Evolutionary conservation across 2,113 vertebrate genomes (phyloP), one percentile per base, ranked within the genome.

Genomic region (Anguilla japonica): DNA sequence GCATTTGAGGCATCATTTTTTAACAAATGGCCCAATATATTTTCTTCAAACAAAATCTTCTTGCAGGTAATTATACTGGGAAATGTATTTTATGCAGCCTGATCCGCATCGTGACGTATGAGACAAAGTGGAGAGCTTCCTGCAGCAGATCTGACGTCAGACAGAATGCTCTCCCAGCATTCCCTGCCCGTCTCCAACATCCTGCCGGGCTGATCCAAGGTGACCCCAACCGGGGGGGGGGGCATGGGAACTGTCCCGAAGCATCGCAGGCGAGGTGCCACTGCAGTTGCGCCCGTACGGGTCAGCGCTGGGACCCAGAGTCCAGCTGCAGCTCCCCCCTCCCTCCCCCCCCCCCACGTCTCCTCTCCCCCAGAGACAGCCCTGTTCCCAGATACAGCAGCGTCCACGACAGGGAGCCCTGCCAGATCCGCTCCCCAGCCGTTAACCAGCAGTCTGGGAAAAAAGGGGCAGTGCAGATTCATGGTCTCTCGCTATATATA

Each of bases 191-290:
- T 86, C 57, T 86, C 79, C 56, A 82, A 40, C 41, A 82, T 86
- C 34, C 80, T 5, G 22, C 11, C 40, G 53, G 29, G n/a, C 11
- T 60, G 82, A n/a, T 83, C 82, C 53, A 75, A 13, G 83, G 41
- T 78, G 81, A 83, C 81, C 81, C 43, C 41, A 7, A 16, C 43
- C 26, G 11, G 50, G 4, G 41, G 81, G 81, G 41, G 81, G 86
- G 81, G 63, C 86, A 87, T 87, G 86, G 86, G 86, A 87, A 87
- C 86, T 87, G 29, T 75, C 81, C 29, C 57, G 20, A 40, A 75
- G 57, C 40, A 80, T 80, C 60, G 16, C 80, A 56, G 81, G 81
- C 46, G 46, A n/a, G 41, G 86, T 78, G 81, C 81, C 63, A 34
- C 63, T 82, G 60, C 86, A 14, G 60, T 75, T 60, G 40, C 41